These are phyloP conservation scores for Eira barbara DNA, from an alignment of 2,113 vertebrate genomes.

Conservation along the genomic window DNA sequence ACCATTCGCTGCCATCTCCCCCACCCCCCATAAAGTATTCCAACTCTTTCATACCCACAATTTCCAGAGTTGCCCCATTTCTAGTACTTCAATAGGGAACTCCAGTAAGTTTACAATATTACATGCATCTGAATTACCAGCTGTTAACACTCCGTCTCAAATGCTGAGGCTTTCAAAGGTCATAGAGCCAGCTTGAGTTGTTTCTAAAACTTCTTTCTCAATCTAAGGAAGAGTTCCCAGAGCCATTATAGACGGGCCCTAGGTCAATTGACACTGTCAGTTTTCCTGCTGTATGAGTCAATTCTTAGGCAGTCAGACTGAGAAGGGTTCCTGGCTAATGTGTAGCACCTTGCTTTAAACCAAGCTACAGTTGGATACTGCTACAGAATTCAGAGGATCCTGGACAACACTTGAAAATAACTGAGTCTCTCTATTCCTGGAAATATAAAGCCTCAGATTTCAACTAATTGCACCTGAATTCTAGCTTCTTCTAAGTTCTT, in stretches of 20 bases:
- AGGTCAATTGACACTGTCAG: background rate
- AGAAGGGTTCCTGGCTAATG: background rate
- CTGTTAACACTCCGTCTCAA: background rate
- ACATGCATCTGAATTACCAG: background rate
- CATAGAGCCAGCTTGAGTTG: background rate
- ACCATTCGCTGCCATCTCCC: background rate
- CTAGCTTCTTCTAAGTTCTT: background rate
- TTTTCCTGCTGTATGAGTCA: background rate
- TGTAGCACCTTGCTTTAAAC: background rate
- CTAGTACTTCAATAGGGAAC: background rate
- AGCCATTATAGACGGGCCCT: background rate
- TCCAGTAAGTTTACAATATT: background rate
- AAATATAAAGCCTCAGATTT: background rate
- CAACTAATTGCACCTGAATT: background rate
- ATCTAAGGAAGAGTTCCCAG: background rate
- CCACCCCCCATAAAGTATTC: background rate
- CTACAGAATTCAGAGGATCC: background rate
- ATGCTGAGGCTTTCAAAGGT: background rate
- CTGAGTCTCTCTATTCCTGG: background rate
- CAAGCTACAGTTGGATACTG: background rate
- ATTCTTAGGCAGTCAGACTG: background rate
- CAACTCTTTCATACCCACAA: background rate
- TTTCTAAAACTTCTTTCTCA: conserved; percentile 13
- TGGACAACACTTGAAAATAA: background rate
- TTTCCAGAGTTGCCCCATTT: background rate